Conservation (phyloP, 2,113 vertebrate species). For the Amphiprion percula region DNA sequence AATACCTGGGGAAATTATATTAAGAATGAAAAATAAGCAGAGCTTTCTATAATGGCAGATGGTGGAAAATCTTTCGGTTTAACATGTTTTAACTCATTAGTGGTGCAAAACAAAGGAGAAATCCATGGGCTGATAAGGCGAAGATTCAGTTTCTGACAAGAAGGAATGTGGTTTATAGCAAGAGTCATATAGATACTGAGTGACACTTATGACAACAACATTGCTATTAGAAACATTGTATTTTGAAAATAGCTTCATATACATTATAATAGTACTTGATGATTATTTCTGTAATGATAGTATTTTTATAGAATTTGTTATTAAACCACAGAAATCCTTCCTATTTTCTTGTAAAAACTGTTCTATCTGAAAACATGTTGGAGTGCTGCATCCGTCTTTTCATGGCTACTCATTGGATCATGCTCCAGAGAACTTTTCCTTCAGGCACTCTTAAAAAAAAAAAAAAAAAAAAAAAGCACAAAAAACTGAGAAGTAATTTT, state of each 20-base stretch:
- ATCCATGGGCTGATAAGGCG: neutral
- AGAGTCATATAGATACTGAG: neutral
- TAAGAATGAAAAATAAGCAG: neutral
- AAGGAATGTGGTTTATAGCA: neutral
- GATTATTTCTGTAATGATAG: too few species aligned
- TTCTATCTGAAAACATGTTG: neutral
- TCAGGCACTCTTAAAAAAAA: neutral
- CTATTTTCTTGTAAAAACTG: neutral
- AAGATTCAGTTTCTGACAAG: neutral
- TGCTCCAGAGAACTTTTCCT: slow-evolving; percentile 8
- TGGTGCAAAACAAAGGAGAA: neutral
- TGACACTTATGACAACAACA: too few species aligned
- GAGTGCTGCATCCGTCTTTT: neutral
- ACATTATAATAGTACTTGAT: neutral
- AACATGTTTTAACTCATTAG: neutral
- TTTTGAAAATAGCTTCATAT: neutral
- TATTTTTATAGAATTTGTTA: too few species aligned
- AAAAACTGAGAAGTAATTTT: slow-evolving; percentile 43
- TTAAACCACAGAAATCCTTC: neutral
- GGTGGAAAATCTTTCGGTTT: neutral
- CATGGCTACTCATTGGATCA: slow-evolving; percentile 4
- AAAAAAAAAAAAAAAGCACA: neutral
- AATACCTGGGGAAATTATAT: neutral
- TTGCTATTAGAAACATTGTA: too few species aligned
- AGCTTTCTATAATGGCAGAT: neutral